phyloP scores from a whole-genome alignment of 2,113 vertebrate genomes.

The Mystacornis crossleyi region DNA sequence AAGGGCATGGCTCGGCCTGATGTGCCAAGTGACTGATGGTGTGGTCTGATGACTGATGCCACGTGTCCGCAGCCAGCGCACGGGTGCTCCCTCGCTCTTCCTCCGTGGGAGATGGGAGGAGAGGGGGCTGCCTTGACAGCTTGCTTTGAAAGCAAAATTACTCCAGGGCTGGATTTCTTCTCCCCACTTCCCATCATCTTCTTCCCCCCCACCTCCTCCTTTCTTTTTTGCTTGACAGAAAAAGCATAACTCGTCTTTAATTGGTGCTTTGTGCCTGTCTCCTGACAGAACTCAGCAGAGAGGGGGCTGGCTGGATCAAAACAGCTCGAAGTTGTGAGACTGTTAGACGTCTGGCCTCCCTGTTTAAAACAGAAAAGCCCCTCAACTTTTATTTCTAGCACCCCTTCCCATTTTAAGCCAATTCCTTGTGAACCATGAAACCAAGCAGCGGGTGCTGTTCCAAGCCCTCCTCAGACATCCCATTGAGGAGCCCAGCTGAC shows the following conservation, averaged over 20 bases:
- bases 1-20: not conserved
- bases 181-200: not conserved
- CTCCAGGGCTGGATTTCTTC: not conserved
- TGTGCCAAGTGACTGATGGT: conserved; percentile 25
- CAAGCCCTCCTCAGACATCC: not conserved
- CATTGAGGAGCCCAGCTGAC: rapidly evolving
- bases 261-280: conserved; percentile 62
- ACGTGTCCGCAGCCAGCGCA: not conserved
- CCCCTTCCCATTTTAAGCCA: not conserved
- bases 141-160: conserved; percentile 52
- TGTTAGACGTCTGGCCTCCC: not conserved
- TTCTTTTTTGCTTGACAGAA: conserved; percentile 40
- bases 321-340: not conserved
- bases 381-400: not conserved
- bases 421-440: not conserved
- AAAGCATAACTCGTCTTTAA: conserved; percentile 60
- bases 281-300: conserved; percentile 13
- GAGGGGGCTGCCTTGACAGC: conserved; percentile 24
- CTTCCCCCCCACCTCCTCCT: not conserved
- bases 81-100: not conserved
- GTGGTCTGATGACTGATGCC: conserved; percentile 28
- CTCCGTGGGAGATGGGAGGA: not conserved
- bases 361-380: not conserved
- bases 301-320: conserved; percentile 39
- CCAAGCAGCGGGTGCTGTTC: rapidly evolving